Evolutionary conservation across 2,797 vertebrate genomes (phyloP), one percentile per base, ranked within the genome.

Genomic region (Clarias pachynema): DNA sequence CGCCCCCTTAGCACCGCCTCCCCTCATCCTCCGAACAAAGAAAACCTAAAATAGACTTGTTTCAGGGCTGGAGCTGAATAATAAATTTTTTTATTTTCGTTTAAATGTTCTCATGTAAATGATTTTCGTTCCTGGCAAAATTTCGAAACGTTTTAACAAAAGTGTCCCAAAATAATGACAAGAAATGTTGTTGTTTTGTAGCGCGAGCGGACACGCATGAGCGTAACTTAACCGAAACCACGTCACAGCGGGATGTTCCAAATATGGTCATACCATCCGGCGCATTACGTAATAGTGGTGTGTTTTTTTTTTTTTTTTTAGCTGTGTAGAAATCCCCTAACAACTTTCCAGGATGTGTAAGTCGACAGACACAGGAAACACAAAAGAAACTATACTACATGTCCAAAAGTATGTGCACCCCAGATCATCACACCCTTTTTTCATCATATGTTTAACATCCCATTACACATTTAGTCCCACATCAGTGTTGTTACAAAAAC

Each of bases 201-300:
- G 72, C 7, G 2, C n/a, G 24, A 29, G 44, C n/a, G 44, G 10
- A 49, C 44, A 16, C 1, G 56, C 44, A 8, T 20, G 8, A 74
- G 26, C 6, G 1, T 53, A 16, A 49, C 44, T 79, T 5, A 40
- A 40, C 5, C 16, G 4, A 56, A 40, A 53, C 15, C 0, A 86
- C 84, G 83, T 84, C 88, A 88, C 0, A 63, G 37, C 5, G n/a
- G 81, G 66, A 62, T 65, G 78, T 84, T 85, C 89, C 89, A 84
- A 68, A 79, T 49, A 77, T 83, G 77, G 81, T 31, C 15, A 57
- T 56, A 4, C 1, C 44, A 72, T 84, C 84, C 79, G 63, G 15
- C 40, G 16, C 31, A 81, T 83, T 84, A 83, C 81, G 84, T 84
- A 62, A 86, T 77, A 77, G 20, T 79, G 16, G 24, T 40, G 12